Conservation (phyloP, 1,140 invertebrate genomes). For the Trinorchestia longiramus region DNA sequence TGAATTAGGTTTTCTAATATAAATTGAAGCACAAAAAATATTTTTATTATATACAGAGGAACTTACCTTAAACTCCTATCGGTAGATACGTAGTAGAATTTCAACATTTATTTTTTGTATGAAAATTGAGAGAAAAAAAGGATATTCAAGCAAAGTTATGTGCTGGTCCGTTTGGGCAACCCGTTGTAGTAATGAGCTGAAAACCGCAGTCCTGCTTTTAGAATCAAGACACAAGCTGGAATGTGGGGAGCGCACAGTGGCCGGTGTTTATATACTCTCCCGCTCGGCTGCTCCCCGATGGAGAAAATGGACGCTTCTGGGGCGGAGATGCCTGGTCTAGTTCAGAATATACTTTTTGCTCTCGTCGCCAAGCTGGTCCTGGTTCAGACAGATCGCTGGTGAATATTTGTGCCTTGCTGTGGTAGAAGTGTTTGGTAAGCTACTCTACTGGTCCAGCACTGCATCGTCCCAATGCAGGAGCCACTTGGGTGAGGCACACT, state of each 20-base stretch:
- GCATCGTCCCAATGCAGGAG: neutral
- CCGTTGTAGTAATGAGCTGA: neutral
- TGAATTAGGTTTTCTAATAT: neutral
- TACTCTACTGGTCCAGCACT: neutral
- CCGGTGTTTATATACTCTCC: neutral
- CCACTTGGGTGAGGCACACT: neutral
- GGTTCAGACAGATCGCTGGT: neutral
- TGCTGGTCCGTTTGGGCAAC: neutral
- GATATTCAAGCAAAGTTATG: neutral
- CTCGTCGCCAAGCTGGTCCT: neutral
- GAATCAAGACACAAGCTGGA: neutral
- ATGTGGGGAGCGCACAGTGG: neutral
- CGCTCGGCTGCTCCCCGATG: neutral
- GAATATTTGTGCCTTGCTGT: neutral
- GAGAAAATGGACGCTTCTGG: neutral
- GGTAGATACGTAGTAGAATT: constrained; percentile 42
- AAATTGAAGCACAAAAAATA: neutral
- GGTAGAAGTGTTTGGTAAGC: neutral
- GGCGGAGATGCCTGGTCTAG: neutral
- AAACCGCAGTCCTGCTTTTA: neutral
- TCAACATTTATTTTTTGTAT: constrained; percentile 45
- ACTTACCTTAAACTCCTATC: constrained; percentile 49
- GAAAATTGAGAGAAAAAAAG: constrained; percentile 1
- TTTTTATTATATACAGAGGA: neutral
- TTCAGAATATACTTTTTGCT: neutral